Percentiles rank a stretch among this genome's conserved stretches.
phyloP scores from a whole-genome alignment of 2,113 vertebrate genomes.

The Cinclus cinclus region DNA sequence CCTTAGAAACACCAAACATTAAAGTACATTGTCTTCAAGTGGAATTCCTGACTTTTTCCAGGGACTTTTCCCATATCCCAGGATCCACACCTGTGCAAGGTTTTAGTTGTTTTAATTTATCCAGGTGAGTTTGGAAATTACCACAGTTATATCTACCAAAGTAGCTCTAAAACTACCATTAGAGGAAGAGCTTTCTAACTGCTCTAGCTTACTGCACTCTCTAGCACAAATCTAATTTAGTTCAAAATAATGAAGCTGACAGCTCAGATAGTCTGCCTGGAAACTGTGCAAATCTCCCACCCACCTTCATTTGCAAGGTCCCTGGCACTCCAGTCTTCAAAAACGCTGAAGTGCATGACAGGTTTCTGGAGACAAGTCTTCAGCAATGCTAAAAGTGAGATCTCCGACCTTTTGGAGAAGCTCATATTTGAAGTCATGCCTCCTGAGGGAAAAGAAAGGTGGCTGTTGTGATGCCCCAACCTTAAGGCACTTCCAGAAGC shows the following conservation, averaged over 20 bases:
- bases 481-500: not conserved
- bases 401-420: not conserved
- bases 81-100: not conserved
- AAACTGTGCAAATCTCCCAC: conserved; percentile 58
- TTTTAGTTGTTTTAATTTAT: not conserved
- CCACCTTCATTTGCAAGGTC: conserved; percentile 58
- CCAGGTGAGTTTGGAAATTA: not conserved
- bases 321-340: conserved; percentile 26
- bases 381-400: not conserved
- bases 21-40: not conserved
- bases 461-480: not conserved
- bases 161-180: not conserved
- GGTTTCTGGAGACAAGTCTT: conserved; percentile 23
- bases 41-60: not conserved
- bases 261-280: conserved; percentile 56
- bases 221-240: conserved; percentile 53
- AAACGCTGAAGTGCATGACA: not conserved
- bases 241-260: conserved; percentile 59
- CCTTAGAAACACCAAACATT: not conserved
- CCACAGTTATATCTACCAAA: not conserved
- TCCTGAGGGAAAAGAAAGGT: not conserved
- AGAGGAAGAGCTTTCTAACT: conserved; percentile 7
- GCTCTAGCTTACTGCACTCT: conserved; percentile 12
- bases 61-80: not conserved
- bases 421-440: not conserved